Evolutionary conservation across 2,113 vertebrate species (phyloP).

Genomic region (Python bivittatus): DNA sequence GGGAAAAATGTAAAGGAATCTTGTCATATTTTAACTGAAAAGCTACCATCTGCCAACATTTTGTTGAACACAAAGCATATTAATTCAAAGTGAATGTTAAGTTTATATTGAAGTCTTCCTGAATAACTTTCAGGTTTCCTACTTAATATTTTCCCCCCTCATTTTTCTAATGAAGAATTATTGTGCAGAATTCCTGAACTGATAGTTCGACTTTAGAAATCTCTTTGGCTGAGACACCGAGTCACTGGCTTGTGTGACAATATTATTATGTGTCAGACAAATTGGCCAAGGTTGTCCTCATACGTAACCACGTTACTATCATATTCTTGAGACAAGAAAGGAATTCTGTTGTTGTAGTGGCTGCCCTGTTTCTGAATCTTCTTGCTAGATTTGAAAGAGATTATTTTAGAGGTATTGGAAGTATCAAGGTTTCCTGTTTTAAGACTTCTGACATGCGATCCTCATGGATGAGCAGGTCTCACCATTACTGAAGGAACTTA

Average conservation of each 20-base stretch:
- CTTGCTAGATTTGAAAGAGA: background rate
- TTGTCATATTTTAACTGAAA: constrained; percentile 71
- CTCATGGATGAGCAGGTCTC: background rate
- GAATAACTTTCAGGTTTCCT: constrained; percentile 68
- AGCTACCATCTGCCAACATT: constrained; percentile 74
- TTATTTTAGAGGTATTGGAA: background rate
- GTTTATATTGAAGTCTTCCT: constrained; percentile 63
- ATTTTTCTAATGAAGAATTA: background rate
- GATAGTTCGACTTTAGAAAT: background rate
- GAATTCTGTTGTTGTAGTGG: background rate
- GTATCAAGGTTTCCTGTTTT: background rate
- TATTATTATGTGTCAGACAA: background rate
- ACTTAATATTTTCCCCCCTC: background rate
- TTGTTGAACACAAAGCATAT: constrained; percentile 71
- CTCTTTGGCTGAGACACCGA: background rate
- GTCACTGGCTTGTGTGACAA: background rate
- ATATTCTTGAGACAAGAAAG: background rate
- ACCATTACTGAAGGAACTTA: background rate
- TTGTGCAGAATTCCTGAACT: background rate
- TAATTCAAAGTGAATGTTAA: constrained; percentile 69
- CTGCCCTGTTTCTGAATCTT: background rate
- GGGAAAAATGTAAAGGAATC: constrained; percentile 67
- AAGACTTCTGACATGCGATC: background rate
- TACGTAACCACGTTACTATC: background rate
- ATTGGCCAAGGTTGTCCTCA: background rate